Evolutionary conservation across 2,113 vertebrate species (phyloP), one percentile per base, ranked within the genome.

Genomic region (Hemiprocne comata): DNA sequence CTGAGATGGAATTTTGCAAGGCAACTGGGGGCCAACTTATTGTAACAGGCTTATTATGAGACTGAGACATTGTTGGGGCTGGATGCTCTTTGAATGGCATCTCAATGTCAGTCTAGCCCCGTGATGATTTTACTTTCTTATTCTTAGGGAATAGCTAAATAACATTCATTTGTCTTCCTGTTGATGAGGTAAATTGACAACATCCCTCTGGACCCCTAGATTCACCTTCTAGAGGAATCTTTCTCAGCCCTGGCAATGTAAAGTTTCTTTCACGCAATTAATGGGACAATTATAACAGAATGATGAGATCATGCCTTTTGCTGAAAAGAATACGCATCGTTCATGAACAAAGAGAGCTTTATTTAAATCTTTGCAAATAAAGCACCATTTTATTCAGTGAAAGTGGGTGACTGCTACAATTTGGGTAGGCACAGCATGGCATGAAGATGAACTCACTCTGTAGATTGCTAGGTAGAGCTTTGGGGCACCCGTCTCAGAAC

Each of bases 301-400:
- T 95, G 91, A 91, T 96, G 96, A 96, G 94, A 94, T 96, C 95
- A 96, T 96, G 93, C 80, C 69, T 94, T 95, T 79, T 93, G 69
- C 90, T 90, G 88, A 81, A 85, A 96, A 95, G 83, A 96, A 96
- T 87, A 75, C 80, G 42, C 76, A 96, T 69, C 90, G 95, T 96
- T 95, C 92, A 92, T 70, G 80, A 78, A 96, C 93, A 97, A 94
- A 95, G 76, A 87, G 50, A 62, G 76, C 93, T 89, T 94, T 97
- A 78, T 96, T 96, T 92, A 86, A 89, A 79, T 89, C 90, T 92
- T 72, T 85, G 65, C 72, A 94, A 94, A 96, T 96, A 94, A 94
- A 92, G 79, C 88, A 84, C 76, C 66, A 81, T 93, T 96, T 96
- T 71, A 44, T 74, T 85, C 61, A 4, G 48, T 72, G 92, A 46